Base-by-base conservation (phyloP, 2,113 vertebrate species). In the Misgurnus mizolepis region DNA sequence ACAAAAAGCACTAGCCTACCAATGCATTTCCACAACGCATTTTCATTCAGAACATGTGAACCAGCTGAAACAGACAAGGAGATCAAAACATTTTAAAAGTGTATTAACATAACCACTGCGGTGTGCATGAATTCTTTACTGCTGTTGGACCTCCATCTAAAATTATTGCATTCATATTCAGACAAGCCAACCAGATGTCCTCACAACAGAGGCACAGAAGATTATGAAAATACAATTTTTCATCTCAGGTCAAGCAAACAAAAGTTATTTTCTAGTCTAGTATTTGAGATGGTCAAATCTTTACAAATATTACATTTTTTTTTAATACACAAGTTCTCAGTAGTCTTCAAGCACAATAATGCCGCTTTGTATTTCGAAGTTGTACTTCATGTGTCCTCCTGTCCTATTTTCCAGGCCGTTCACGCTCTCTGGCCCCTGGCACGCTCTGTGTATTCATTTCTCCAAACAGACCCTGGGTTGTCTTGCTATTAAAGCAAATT, bases 391-490 rank as follows among this genome's bases (percentile, higher is more conserved):
- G 3, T 41, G 49, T 50, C 68, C 6, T 72, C 55, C 68, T n/a
- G 78, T 27, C 9, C 79, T 83, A 69, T 50, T 91, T 83, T 4
- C 80, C 74, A 89, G 85, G 89, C 88, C 76, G 82, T 76, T 90
- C 90, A 90, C 86, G 86, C 76, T 86, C 80, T 64, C 34, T 1
- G 22, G 76, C 90, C 88, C 82, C 81, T 80, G 88, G 89, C 89
- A 78, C 85, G 80, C 88, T 86, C 85, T 85, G 86, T 90, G 87
- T 88, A 90, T 91, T 90, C 89, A 91, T 92, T 91, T 91, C 86
- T 81, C 86, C 87, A 88, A 88, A 90, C 88, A 79, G 88, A 87
- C 84, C 81, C 65, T 1, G 80, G 86, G 88, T 87, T 86, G 88
- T 91, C 84, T 88, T 10, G 67, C 88, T 88, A 89, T 89, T 90